These are phyloP conservation scores for Sebastes matsubarae DNA, from an alignment of 2,797 vertebrate species.

Conservation along the genomic window DNA sequence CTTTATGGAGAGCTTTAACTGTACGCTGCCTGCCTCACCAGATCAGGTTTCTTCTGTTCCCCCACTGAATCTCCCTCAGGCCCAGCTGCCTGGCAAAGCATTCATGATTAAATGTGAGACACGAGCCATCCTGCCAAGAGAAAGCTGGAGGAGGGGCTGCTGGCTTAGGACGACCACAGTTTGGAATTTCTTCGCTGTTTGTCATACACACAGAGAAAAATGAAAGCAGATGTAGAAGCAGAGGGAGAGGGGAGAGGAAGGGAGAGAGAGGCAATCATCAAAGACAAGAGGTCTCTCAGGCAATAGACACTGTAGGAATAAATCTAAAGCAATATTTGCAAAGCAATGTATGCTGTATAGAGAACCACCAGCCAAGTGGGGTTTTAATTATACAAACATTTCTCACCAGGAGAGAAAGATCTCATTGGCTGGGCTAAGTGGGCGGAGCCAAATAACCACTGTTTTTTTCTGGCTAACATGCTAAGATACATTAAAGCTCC, in stretches of 20 bases:
- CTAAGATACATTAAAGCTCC: constrained; percentile 33
- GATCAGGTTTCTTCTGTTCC: constrained; percentile 70
- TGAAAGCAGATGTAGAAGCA: constrained; percentile 84
- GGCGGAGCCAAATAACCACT: constrained; percentile 26
- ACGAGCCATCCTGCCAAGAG: constrained; percentile 81
- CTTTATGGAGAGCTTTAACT: constrained; percentile 64
- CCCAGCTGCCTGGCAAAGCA: constrained; percentile 80
- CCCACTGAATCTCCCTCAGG: constrained; percentile 65
- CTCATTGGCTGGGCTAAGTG: constrained; percentile 34
- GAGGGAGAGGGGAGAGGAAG: constrained; percentile 40
- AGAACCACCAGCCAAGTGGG: constrained; percentile 20
- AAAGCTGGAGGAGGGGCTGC: constrained; percentile 70
- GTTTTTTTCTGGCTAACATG: constrained; percentile 38
- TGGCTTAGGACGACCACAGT: constrained; percentile 74
- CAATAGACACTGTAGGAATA: constrained; percentile 56
- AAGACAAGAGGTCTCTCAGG: constrained; percentile 62
- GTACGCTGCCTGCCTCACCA: constrained; percentile 56
- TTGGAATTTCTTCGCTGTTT: constrained; percentile 86
- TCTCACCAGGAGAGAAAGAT: constrained; percentile 33
- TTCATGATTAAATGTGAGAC: constrained; percentile 83
- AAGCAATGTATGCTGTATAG: constrained; percentile 17
- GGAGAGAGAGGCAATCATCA: constrained; percentile 50
- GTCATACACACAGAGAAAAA: constrained; percentile 84
- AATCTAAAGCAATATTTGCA: constrained; percentile 60
- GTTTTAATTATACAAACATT: constrained; percentile 55